Conservation (phyloP, 2,888 invertebrate genomes). For the Orchesellides sinensis region DNA sequence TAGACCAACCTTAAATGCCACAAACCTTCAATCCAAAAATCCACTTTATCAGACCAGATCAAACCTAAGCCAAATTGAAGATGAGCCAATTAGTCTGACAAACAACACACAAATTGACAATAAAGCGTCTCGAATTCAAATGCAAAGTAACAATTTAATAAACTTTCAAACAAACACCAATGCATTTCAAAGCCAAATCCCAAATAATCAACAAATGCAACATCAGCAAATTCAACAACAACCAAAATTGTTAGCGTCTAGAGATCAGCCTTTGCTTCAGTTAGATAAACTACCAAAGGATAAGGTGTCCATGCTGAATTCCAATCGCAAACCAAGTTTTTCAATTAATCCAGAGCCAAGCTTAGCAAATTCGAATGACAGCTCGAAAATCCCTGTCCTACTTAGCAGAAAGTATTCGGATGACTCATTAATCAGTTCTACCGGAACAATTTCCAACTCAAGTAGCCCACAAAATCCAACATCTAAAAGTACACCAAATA, state of each 20-base stretch:
- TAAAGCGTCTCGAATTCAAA: constrained; percentile 43
- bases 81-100: constrained; percentile 47
- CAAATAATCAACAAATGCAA: constrained; percentile 7
- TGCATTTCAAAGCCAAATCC: constrained; percentile 43
- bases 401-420: constrained; percentile 64
- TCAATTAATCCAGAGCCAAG: constrained; percentile 38
- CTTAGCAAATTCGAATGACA: constrained; percentile 46
- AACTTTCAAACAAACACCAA: constrained; percentile 51
- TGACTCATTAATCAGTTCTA: constrained; percentile 46
- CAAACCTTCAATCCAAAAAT: constrained; percentile 50
- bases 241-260: constrained; percentile 16
- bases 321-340: constrained; percentile 48
- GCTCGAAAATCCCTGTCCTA: constrained; percentile 58
- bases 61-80: constrained; percentile 61
- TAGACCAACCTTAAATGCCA: constrained; percentile 19
- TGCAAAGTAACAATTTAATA: constrained; percentile 44
- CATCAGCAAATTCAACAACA: constrained; percentile 13
- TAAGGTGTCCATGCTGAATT: constrained; percentile 19
- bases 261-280: constrained; percentile 70
- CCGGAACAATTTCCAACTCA: constrained; percentile 40
- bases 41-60: constrained; percentile 62
- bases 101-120: constrained; percentile 47
- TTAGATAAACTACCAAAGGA: constrained; percentile 67
- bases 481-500: constrained; percentile 68
- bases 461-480: constrained; percentile 47